A percentile compares a stretch with the other conserved stretches of the same genome.
These are phyloP conservation scores for Plagodis pulveraria DNA, from an alignment of 2,888 invertebrate genomes.

Conservation along the genomic window DNA sequence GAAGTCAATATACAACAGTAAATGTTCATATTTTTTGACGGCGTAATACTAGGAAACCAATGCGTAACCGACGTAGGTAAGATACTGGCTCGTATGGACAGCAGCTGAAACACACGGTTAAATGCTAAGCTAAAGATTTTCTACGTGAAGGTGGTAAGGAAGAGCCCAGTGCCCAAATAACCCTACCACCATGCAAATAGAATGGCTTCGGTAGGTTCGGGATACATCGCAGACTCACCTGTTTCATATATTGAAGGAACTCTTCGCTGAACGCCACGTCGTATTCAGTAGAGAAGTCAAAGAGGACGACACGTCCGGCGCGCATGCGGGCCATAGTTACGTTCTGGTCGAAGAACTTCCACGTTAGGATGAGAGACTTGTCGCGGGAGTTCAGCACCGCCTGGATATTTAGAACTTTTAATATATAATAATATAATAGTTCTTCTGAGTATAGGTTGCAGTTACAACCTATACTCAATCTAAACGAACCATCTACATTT, in stretches of 20 bases:
- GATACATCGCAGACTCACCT: constrained; percentile 11
- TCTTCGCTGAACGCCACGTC: constrained; percentile 51
- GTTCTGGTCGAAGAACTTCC: constrained; percentile 64
- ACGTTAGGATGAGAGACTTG: constrained; percentile 51
- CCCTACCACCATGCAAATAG: background rate
- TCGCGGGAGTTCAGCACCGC: constrained; percentile 53
- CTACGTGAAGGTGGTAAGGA: too few relatives aligned
- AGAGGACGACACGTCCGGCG: constrained; percentile 55
- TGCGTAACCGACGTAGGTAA: too few relatives aligned
- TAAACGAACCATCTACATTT: too few relatives aligned
- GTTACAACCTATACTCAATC: too few relatives aligned
- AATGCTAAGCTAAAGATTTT: too few relatives aligned
- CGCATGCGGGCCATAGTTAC: constrained; percentile 55
- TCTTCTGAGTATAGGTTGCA: too few relatives aligned
- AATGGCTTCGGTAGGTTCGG: background rate
- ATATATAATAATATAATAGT: too few relatives aligned
- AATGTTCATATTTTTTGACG: background rate
- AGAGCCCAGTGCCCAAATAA: background rate
- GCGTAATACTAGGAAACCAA: too few relatives aligned
- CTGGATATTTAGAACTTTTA: constrained; percentile 35
- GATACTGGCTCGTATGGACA: too few relatives aligned
- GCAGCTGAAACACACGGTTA: too few relatives aligned
- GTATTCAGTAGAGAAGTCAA: constrained; percentile 64
- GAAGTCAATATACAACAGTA: background rate
- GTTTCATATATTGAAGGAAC: constrained; percentile 58